A percentile compares a stretch with the other conserved stretches of the same genome.
phyloP scores from a whole-genome alignment of 1,140 invertebrate species.

The Solenopsis invicta region DNA sequence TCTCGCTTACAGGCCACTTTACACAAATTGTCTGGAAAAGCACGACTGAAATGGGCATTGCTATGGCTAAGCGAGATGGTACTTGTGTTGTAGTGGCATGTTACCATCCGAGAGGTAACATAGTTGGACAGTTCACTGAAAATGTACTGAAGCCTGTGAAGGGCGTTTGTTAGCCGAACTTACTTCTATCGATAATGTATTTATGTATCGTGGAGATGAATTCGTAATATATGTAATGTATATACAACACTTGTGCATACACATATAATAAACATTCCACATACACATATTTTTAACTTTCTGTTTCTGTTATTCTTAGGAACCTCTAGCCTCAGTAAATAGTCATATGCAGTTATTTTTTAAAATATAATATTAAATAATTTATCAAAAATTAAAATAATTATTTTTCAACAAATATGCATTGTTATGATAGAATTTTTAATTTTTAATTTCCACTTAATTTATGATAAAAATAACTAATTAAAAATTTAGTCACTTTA shows the following conservation, averaged over 20 bases:
- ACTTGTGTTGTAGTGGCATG: conserved; percentile 91
- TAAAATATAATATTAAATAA: not conserved
- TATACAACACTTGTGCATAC: conserved; percentile 72
- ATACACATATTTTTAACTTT: conserved; percentile 51
- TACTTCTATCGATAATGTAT: conserved; percentile 76
- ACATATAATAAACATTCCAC: conserved; percentile 81
- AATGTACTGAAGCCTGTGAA: conserved; percentile 89
- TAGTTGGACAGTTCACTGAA: conserved; percentile 90
- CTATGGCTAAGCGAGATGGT: conserved; percentile 89
- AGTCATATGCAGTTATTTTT: not conserved
- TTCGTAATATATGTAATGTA: conserved; percentile 72
- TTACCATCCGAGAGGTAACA: conserved; percentile 94
- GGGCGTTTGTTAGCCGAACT: conserved; percentile 67
- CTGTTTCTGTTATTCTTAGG: conserved; percentile 9
- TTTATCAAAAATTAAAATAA: not conserved
- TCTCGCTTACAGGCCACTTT: conserved; percentile 89
- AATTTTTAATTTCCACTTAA: not conserved
- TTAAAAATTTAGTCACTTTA: not conserved
- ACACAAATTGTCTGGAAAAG: conserved; percentile 93
- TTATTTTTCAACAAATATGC: not conserved
- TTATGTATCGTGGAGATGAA: conserved; percentile 72
- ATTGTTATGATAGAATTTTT: conserved; percentile 5
- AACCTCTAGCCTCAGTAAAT: not conserved
- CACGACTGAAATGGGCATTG: conserved; percentile 92
- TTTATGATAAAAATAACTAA: not conserved